Base-by-base conservation (phyloP, 2,113 vertebrate genomes). In the Phalacrocorax carbo region DNA sequence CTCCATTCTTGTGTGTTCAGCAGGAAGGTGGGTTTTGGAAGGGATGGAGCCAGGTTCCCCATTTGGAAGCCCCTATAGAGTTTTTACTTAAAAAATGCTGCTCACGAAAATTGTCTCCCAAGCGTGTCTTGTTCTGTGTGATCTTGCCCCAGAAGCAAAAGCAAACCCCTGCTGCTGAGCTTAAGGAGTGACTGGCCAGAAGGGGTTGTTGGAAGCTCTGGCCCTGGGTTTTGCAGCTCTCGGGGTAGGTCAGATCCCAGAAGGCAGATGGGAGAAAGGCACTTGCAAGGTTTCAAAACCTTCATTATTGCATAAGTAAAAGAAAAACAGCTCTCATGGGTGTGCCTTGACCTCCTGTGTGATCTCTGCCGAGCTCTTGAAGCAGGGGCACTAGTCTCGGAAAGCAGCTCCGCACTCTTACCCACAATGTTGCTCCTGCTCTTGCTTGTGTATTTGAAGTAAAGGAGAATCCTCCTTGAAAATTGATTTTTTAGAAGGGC, bases 391-490 rank as follows among this genome's bases (percentile, higher is more conserved):
- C 68, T 94, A 83, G 92, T 95, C 82, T 92, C 86, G 73, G 86
- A 88, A 82, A 95, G 82, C 68, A 81, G 70, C 85, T 90, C 71
- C 72, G 72, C 36, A 12, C 38, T 93, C 61, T 91, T 90, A 86
- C 86, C 76, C 94, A 32, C 9, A 17, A 20, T 46, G 46, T 54
- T 92, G 85, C 23, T 81, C 36, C 22, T 88, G 21, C 8, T 85
- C 40, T 90, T 81, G 27, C 64, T 75, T 62, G 36, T 42, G 5
- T 23, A 57, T 82, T 34, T 30, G 23, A 90, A 77, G 61, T 27
- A 82, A 57, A 91, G 57, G 38, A 87, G 87, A 92, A 92, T 92
- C 78, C 73, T 95, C 72, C 77, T 64, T 79, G 82, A 68, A 92
- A 85, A 85, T 36, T 82, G 65, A 79, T 90, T 96, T 87, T 88